Evolutionary conservation across 2,888 invertebrate species (phyloP).

Genomic region (Eledona agricola): DNA sequence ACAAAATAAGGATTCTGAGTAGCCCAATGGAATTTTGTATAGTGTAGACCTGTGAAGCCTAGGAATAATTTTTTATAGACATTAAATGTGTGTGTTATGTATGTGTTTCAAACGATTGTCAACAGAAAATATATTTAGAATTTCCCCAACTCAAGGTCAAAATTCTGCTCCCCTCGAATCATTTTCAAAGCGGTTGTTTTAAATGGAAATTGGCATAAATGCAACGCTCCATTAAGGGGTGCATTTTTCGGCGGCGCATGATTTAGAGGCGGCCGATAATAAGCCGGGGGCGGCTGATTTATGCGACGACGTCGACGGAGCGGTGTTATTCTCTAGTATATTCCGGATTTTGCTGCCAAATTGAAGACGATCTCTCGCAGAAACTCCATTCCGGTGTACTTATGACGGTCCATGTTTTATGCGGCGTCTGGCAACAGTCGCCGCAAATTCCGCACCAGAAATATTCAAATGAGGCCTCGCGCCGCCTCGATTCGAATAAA

Average conservation of each 20-base stretch:
- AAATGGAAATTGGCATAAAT: too few relatives aligned
- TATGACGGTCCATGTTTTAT: conserved; percentile 61
- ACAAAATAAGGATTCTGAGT: too few relatives aligned
- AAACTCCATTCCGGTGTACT: conserved; percentile 61
- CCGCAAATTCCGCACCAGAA: conserved; percentile 51
- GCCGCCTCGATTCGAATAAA: conserved; percentile 33
- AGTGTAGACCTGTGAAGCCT: too few relatives aligned
- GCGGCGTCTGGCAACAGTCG: conserved; percentile 59
- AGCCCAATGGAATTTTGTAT: too few relatives aligned
- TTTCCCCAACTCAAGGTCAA: too few relatives aligned
- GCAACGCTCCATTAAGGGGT: conserved; percentile 59
- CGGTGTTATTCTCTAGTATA: conserved; percentile 55
- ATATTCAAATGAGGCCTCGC: conserved; percentile 52
- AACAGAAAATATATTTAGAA: too few relatives aligned
- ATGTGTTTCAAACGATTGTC: too few relatives aligned
- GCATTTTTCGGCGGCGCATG: conserved; percentile 49
- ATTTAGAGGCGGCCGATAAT: conserved; percentile 51
- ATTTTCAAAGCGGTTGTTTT: too few relatives aligned
- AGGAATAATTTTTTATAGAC: too few relatives aligned
- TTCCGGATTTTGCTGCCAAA: conserved; percentile 62
- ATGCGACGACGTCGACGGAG: conserved; percentile 48
- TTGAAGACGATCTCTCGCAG: conserved; percentile 63
- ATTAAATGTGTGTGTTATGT: too few relatives aligned
- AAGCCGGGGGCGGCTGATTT: conserved; percentile 48
- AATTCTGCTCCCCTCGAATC: too few relatives aligned